Conservation (phyloP, 1,140 invertebrate genomes). For the Cydia fagiglandana region DNA sequence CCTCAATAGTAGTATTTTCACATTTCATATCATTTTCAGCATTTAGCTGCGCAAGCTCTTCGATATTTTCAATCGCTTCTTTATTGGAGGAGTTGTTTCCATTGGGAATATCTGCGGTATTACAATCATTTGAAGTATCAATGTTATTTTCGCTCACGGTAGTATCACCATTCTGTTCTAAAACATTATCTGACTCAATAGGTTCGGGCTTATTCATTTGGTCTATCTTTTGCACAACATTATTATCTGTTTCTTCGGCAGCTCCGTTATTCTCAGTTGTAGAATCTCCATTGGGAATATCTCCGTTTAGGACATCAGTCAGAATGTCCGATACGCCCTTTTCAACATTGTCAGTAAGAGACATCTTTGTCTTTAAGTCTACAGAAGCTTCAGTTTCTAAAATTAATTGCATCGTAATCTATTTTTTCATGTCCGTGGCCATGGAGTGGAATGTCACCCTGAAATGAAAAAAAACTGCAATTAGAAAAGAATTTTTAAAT, state of each 20-base stretch:
- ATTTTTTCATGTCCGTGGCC: conserved; percentile 45
- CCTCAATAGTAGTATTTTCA: not conserved
- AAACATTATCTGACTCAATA: not conserved
- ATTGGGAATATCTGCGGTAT: not conserved
- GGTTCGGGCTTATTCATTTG: not conserved
- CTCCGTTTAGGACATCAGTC: not conserved
- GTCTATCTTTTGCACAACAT: not conserved
- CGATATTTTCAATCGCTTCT: not conserved
- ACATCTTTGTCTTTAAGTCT: conserved; percentile 59
- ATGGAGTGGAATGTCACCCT: conserved; percentile 41
- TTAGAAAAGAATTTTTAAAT: conserved; percentile 34
- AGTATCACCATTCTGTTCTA: not conserved
- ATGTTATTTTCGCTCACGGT: not conserved
- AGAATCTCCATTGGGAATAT: not conserved
- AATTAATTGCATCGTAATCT: conserved; percentile 72
- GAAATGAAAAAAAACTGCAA: conserved; percentile 44
- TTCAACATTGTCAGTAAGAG: conserved; percentile 49
- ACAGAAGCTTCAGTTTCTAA: conserved; percentile 55
- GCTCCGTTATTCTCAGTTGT: not conserved
- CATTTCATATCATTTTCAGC: not conserved
- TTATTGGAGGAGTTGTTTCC: not conserved
- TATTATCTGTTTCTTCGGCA: not conserved
- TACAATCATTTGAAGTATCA: not conserved
- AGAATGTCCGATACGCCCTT: not conserved
- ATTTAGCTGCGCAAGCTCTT: not conserved